Evolutionary conservation across 2,888 invertebrate genomes (phyloP).

Genomic region (Cheilosia scutellata): DNA sequence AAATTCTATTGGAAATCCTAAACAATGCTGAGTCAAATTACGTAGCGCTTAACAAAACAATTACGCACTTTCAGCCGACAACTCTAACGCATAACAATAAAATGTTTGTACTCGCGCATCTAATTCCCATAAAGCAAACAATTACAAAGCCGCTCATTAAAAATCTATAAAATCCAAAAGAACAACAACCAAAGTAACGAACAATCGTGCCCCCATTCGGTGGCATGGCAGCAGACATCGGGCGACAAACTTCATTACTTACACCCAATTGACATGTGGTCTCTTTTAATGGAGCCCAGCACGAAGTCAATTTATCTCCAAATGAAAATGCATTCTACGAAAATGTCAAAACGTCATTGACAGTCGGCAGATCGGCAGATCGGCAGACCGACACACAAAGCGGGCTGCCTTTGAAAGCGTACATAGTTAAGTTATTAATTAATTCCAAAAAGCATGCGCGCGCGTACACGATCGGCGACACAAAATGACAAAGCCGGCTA

Average conservation of each 20-base stretch:
- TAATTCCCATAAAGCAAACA: neutral
- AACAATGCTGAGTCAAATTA: too few species aligned
- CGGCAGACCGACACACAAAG: neutral
- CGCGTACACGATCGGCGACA: constrained; percentile 14
- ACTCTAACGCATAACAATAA: neutral
- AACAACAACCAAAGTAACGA: neutral
- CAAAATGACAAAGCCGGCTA: constrained; percentile 14
- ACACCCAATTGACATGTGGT: constrained; percentile 45
- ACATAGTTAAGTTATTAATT: constrained; percentile 56
- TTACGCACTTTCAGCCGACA: neutral
- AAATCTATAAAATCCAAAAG: constrained; percentile 3
- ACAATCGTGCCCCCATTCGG: neutral
- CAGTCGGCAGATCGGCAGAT: neutral
- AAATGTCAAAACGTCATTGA: constrained; percentile 36
- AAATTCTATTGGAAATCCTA: too few species aligned
- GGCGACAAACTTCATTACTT: constrained; percentile 26
- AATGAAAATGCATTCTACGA: constrained; percentile 54
- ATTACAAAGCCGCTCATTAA: neutral
- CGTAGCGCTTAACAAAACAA: neutral
- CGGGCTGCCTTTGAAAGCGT: constrained; percentile 26
- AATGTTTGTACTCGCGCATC: neutral
- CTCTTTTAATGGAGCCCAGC: constrained; percentile 30
- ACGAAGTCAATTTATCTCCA: constrained; percentile 52
- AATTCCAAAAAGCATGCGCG: constrained; percentile 60
- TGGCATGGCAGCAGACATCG: neutral